These are phyloP conservation scores for Diphyllodes magnificus DNA, from an alignment of 2,113 vertebrate genomes.

Conservation along the genomic window DNA sequence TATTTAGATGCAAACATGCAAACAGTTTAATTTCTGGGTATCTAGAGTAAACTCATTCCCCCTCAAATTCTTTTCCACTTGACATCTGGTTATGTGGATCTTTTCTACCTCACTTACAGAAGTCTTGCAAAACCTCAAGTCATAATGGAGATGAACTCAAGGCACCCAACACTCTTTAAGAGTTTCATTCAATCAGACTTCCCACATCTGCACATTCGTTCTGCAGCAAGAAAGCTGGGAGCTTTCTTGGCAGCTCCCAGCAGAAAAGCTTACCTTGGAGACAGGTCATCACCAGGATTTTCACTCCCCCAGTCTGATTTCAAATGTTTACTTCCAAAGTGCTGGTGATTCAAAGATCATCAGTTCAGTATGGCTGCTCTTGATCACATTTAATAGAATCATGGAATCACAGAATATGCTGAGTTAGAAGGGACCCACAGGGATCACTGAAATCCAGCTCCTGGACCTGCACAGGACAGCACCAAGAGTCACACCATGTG, in stretches of 20 bases:
- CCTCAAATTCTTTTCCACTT: neutral
- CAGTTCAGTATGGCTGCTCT: neutral
- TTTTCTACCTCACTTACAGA: neutral
- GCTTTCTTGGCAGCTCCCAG: neutral
- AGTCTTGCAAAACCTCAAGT: neutral
- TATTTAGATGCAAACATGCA: neutral
- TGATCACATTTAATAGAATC: neutral
- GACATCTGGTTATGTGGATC: neutral
- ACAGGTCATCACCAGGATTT: neutral
- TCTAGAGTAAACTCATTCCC: neutral
- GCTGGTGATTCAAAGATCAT: neutral
- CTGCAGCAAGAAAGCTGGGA: neutral
- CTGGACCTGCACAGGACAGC: neutral
- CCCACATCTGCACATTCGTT: neutral
- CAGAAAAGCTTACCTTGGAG: neutral
- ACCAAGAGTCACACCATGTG: neutral
- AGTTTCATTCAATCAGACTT: neutral
- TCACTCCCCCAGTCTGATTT: neutral
- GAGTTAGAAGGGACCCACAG: neutral
- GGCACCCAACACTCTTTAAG: neutral
- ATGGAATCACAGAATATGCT: neutral
- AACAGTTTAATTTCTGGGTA: neutral
- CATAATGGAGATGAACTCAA: neutral
- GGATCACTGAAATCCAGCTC: neutral
- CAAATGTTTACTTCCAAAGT: neutral